phyloP scores from a whole-genome alignment of 2,888 invertebrate genomes.

The Dryomyza anilis region DNA sequence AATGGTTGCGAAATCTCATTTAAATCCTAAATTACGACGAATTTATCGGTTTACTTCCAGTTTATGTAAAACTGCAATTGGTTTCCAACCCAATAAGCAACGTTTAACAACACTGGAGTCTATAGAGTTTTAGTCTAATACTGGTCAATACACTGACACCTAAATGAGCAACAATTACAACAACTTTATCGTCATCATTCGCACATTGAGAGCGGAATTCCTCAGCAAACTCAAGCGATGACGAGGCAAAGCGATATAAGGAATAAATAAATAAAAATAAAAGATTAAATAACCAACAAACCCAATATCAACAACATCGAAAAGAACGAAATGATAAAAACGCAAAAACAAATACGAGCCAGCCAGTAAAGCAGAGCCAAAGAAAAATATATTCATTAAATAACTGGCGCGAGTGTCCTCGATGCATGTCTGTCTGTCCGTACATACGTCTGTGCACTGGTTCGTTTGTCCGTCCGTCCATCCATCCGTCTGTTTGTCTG shows the following conservation, averaged over 20 bases:
- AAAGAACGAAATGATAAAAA: background rate
- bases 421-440: constrained; percentile 21
- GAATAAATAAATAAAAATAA: constrained; percentile 18
- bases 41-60: no score
- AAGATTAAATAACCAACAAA: background rate
- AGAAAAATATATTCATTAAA: constrained; percentile 35
- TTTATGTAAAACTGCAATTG: no score
- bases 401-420: constrained; percentile 28
- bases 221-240: constrained; percentile 32
- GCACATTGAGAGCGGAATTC: constrained; percentile 17
- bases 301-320: background rate
- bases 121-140: no score
- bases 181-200: constrained; percentile 24
- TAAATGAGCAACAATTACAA: constrained; percentile 25
- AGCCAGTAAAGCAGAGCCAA: constrained; percentile 31
- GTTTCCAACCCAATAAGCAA: no score
- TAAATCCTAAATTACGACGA: no score
- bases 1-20: no score
- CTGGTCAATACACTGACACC: no score
- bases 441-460: no score
- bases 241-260: constrained; percentile 34
- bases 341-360: constrained; percentile 18
- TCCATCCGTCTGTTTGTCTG: background rate
- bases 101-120: no score
- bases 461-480: constrained; percentile 14